Evolutionary conservation across 1,140 invertebrate genomes (phyloP).

Genomic region (Aradophagus sp.): DNA sequence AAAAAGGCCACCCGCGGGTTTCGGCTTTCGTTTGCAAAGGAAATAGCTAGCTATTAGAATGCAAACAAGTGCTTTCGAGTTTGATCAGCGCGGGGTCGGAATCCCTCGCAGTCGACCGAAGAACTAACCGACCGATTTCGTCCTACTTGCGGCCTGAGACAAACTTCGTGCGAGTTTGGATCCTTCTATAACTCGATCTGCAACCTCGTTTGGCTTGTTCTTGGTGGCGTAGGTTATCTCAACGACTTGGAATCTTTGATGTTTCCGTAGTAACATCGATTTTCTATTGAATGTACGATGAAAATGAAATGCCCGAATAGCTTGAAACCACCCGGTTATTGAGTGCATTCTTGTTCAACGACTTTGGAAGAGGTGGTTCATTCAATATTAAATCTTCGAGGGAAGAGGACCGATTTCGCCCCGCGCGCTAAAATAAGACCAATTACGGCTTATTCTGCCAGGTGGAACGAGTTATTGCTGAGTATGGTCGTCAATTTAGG

Average conservation of each 20-base stretch:
- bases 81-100: constrained; percentile 59
- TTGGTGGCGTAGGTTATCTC: constrained; percentile 57
- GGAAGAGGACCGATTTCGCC: constrained; percentile 39
- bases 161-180: constrained; percentile 61
- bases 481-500: constrained; percentile 33
- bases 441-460: constrained; percentile 54
- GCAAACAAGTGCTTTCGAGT: constrained; percentile 63
- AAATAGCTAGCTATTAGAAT: constrained; percentile 64
- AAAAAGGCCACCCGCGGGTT: constrained; percentile 20
- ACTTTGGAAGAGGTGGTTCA: constrained; percentile 54
- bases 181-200: constrained; percentile 58
- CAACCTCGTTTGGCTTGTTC: constrained; percentile 59
- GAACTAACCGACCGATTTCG: constrained; percentile 59
- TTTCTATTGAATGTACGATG: constrained; percentile 59
- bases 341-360: constrained; percentile 59
- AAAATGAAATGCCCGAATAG: constrained; percentile 61
- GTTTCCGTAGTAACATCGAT: constrained; percentile 60
- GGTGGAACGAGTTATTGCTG: constrained; percentile 48
- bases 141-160: constrained; percentile 53
- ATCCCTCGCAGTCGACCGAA: constrained; percentile 48
- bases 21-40: constrained; percentile 51
- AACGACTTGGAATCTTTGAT: constrained; percentile 61
- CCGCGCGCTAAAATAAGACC: constrained; percentile 45
- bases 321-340: constrained; percentile 57
- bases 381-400: constrained; percentile 52